Evolutionary conservation across 2,888 invertebrate genomes (phyloP), one percentile per base, ranked within the genome.

Genomic region (Xanthia togata): DNA sequence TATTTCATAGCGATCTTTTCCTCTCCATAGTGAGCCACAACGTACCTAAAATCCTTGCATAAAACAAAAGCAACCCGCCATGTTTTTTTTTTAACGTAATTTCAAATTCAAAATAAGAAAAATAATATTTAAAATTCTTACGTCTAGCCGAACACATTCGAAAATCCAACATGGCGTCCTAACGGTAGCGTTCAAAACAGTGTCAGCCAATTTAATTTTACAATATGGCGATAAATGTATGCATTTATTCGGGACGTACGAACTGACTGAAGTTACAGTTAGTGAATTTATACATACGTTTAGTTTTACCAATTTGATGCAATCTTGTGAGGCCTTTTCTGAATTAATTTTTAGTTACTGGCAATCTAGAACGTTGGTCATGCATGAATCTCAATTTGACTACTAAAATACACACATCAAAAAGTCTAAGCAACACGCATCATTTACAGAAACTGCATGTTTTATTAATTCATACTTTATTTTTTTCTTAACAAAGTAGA

Each of bases 141-240:
- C 60, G n/a, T 75, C 70, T 77, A 76, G 79, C 88, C 82, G 86
- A 82, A 80, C 84, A 63, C 60, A 75, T 72, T 73, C 71, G 53
- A 62, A 79, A 85, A 79, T 44, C 50, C 83, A 88, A 87, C 9
- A 85, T 87, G 88, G 87, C 81, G 63, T 1, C 60, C 79, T 87
- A 87, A 88, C 88, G 85, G 88, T 87, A 50, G 70, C 53, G 26
- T 65, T 65, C 67, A 60, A 81, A 88, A 87, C 72, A 88, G 81
- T 87, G 85, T 88, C 83, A 85, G 67, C 68, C 74, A 70, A 79
- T 84, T 85, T 81, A 77, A 77, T 81, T 86, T 82, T 70, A 74
- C 82, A 79, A 84, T 69, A 76, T 70, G 76, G 68, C 65, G 73
- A 17, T 60, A 44, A 57, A 31, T 35, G 70, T 41, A 86, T 87